These are phyloP conservation scores for Muricea muricata DNA, from an alignment of 92 coral and sea anemone species.

Conservation along the genomic window DNA sequence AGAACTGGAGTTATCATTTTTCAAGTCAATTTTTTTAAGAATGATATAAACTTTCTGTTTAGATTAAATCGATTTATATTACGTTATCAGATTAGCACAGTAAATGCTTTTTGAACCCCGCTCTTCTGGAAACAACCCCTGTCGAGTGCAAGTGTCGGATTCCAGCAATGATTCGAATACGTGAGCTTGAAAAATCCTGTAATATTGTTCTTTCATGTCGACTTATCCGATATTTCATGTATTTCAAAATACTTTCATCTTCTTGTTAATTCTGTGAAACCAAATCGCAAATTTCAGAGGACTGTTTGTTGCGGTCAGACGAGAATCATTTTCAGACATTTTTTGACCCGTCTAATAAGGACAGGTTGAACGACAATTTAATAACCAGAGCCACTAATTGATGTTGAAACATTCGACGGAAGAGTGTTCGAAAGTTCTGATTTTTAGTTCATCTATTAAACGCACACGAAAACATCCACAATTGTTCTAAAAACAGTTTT, in stretches of 20 bases:
- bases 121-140: conserved; percentile 2
- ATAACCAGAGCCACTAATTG: not conserved
- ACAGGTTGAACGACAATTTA: conserved; percentile 4
- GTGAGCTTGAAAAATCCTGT: not conserved
- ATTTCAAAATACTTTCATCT: not conserved
- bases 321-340: not conserved
- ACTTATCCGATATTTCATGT: not conserved
- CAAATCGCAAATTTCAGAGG: not conserved
- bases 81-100: too few relatives aligned
- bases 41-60: too few relatives aligned
- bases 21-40: too few relatives aligned
- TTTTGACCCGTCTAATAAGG: not conserved
- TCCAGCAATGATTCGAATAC: not conserved
- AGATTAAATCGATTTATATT: too few relatives aligned
- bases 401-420: not conserved
- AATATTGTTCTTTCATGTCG: not conserved
- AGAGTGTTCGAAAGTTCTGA: not conserved
- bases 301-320: not conserved
- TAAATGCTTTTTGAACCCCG: not conserved
- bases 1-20: too few relatives aligned
- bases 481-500: not conserved
- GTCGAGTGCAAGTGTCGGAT: not conserved
- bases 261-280: not conserved
- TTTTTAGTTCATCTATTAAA: too few relatives aligned
- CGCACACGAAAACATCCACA: not conserved